phyloP scores from a whole-genome alignment of 2,113 vertebrate species.

The Clarias gariepinus region DNA sequence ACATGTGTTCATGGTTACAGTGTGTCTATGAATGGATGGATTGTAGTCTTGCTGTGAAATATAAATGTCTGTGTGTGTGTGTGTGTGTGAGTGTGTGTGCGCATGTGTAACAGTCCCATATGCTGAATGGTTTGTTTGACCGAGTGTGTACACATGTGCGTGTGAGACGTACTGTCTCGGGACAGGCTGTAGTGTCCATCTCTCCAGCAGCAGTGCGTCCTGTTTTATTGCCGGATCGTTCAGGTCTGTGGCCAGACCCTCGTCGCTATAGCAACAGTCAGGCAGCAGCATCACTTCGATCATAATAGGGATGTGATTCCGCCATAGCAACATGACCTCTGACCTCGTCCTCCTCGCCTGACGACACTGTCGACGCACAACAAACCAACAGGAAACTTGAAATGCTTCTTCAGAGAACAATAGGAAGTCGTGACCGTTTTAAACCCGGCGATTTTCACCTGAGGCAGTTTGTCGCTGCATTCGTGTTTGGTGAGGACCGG shows the following conservation, averaged over 20 bases:
- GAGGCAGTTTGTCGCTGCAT: constrained; percentile 90
- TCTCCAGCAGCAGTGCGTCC: constrained; percentile 91
- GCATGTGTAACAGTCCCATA: background rate
- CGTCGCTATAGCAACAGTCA: constrained; percentile 97
- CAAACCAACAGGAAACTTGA: background rate
- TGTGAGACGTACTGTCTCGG: constrained; percentile 87
- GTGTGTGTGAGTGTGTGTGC: background rate
- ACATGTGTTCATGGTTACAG: background rate
- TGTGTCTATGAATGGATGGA: background rate
- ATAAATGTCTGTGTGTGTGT: background rate
- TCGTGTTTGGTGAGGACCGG: constrained; percentile 85
- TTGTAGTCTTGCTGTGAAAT: background rate
- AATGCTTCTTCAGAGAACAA: background rate
- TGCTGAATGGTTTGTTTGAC: background rate
- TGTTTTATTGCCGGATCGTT: constrained; percentile 95
- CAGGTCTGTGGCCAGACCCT: constrained; percentile 84
- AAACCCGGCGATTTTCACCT: constrained; percentile 69
- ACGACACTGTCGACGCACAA: constrained; percentile 78
- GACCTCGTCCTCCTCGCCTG: constrained; percentile 92
- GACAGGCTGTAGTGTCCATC: constrained; percentile 94
- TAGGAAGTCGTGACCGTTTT: background rate
- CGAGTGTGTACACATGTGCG: constrained; percentile 14
- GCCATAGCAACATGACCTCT: constrained; percentile 92
- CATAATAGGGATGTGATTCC: constrained; percentile 96
- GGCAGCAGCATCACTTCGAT: constrained; percentile 98